phyloP scores from a whole-genome alignment of 2,113 vertebrate species.

The Lasiurus cinereus region DNA sequence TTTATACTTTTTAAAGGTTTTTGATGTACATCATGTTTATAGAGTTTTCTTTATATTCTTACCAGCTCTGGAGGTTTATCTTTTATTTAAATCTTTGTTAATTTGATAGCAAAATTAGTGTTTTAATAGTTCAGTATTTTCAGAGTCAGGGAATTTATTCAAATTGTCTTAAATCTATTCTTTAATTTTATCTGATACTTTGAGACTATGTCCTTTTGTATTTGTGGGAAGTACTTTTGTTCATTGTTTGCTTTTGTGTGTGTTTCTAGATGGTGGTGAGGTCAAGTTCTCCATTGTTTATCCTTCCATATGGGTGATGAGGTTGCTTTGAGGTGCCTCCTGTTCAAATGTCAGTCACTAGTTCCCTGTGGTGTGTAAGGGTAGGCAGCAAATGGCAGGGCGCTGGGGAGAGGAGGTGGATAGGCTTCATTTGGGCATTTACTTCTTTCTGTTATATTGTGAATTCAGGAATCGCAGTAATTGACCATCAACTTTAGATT shows the following conservation, averaged over 20 bases:
- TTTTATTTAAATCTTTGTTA: constrained; percentile 7
- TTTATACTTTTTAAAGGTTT: constrained; percentile 1
- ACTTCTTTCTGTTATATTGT: background rate
- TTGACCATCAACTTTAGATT: background rate
- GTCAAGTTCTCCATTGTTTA: background rate
- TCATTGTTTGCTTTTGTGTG: background rate
- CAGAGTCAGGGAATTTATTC: background rate
- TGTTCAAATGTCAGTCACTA: background rate
- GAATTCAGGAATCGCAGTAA: background rate
- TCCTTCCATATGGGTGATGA: background rate
- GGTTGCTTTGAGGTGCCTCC: background rate
- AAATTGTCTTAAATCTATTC: background rate
- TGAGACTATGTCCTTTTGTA: background rate
- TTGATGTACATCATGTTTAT: background rate
- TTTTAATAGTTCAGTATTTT: constrained; percentile 9
- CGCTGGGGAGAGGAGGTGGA: too few species aligned
- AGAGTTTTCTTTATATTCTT: background rate
- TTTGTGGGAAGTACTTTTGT: background rate
- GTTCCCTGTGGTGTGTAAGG: background rate
- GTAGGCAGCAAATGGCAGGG: background rate
- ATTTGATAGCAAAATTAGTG: background rate
- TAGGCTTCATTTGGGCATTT: background rate
- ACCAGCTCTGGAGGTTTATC: background rate
- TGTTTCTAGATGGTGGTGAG: background rate
- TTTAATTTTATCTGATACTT: background rate